A percentile compares a stretch with the other conserved stretches of the same genome.
These are phyloP conservation scores for Drosophila siamana DNA, from an alignment of 2,888 invertebrate species.

Conservation along the genomic window DNA sequence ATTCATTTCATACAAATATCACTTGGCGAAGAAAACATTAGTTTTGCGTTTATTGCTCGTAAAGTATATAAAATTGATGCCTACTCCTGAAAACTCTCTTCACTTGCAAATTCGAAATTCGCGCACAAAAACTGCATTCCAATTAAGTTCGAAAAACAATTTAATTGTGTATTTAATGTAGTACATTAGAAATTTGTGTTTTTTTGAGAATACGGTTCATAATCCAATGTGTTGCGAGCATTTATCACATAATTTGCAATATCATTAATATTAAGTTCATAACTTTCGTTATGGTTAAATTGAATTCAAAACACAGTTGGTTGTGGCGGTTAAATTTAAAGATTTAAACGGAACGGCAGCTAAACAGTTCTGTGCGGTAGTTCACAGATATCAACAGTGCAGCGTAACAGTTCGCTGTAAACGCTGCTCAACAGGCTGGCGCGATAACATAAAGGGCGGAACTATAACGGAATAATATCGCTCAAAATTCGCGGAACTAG, in stretches of 20 bases:
- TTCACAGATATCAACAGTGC: not conserved
- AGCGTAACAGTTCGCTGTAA: constrained; percentile 4
- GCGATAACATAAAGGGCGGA: constrained; percentile 1
- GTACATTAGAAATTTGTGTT: no score
- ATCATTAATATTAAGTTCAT: not conserved
- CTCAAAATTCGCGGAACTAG: not conserved
- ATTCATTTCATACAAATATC: not conserved
- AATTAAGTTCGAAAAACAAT: no score
- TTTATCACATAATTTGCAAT: no score
- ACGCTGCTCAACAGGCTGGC: constrained; percentile 7
- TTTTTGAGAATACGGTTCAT: no score
- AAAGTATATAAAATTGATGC: no score
- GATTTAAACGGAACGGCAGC: constrained; percentile 8
- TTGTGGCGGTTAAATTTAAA: not conserved
- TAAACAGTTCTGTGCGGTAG: constrained; percentile 1
- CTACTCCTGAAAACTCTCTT: no score
- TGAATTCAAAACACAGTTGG: not conserved
- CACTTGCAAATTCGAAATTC: no score
- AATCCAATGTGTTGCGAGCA: no score
- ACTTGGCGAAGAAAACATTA: not conserved
- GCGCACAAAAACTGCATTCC: no score
- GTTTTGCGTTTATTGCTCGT: no score
- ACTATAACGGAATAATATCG: constrained; percentile 1
- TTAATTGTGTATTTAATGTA: no score
- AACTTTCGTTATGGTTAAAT: not conserved